Percentiles rank a stretch among this genome's conserved stretches.
Conservation (phyloP, 2,888 invertebrate species). For the Harpalus rubripes region DNA sequence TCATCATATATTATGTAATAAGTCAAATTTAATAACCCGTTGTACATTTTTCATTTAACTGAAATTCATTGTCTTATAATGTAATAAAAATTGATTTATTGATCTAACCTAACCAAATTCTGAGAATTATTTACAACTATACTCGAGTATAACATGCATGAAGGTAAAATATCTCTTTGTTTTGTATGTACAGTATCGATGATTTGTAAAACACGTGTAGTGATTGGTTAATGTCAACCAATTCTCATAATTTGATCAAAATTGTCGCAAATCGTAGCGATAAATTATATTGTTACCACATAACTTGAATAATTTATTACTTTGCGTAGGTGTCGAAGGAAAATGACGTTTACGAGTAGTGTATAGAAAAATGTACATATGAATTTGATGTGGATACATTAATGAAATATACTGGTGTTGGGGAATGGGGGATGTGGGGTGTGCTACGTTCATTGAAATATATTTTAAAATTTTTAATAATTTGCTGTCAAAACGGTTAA, state of each 20-base stretch:
- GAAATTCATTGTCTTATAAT: conserved; percentile 3
- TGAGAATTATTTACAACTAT: not conserved
- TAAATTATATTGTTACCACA: conserved; percentile 25
- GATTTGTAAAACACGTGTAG: conserved; percentile 5
- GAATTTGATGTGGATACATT: not conserved
- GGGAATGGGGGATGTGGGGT: not conserved
- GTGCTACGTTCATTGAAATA: not conserved
- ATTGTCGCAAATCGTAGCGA: conserved; percentile 17
- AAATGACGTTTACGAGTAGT: not conserved
- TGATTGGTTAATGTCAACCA: conserved; percentile 41
- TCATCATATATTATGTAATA: no score
- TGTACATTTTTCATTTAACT: not conserved
- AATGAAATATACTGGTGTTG: not conserved
- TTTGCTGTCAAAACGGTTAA: not conserved
- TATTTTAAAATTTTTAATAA: not conserved
- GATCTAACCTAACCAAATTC: not conserved
- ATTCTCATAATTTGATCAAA: conserved; percentile 32
- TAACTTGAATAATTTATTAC: conserved; percentile 22
- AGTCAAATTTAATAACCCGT: not conserved
- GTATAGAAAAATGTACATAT: not conserved
- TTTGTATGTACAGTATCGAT: not conserved
- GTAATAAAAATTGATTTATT: conserved; percentile 5
- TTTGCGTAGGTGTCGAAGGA: not conserved
- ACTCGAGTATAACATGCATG: not conserved
- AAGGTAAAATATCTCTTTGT: not conserved